phyloP scores from a whole-genome alignment of 1,140 invertebrate genomes.

The Apis florea region DNA sequence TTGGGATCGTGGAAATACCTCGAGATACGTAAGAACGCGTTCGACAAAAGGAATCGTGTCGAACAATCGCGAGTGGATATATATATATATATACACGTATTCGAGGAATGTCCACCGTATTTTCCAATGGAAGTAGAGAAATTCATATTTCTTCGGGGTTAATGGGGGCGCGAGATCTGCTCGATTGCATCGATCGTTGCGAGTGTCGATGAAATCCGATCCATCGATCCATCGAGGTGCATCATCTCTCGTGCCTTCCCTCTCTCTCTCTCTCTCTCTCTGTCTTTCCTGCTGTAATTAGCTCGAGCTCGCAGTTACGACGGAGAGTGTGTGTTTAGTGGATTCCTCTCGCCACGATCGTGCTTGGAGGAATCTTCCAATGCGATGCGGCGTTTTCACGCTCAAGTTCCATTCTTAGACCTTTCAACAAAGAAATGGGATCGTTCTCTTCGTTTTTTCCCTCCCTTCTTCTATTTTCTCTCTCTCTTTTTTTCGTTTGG shows the following conservation, averaged over 20 bases:
- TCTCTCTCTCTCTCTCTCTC: background rate
- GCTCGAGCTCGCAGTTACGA: background rate
- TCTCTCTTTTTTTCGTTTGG: background rate
- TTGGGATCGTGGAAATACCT: background rate
- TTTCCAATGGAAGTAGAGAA: background rate
- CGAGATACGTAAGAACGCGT: background rate
- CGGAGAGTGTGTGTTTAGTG: conserved; percentile 34
- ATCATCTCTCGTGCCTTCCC: too few relatives aligned
- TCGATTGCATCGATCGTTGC: background rate
- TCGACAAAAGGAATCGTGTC: background rate
- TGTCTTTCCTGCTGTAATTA: conserved; percentile 33
- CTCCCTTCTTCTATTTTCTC: too few relatives aligned
- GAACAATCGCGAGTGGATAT: background rate
- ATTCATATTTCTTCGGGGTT: background rate
- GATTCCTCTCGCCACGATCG: conserved; percentile 18
- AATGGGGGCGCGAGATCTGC: background rate
- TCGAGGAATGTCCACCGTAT: background rate
- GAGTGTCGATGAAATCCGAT: background rate
- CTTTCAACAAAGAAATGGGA: conserved; percentile 7
- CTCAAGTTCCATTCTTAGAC: background rate
- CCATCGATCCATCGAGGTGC: background rate
- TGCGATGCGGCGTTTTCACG: background rate
- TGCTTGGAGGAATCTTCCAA: too few relatives aligned
- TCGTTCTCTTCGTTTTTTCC: background rate
- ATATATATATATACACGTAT: too few relatives aligned